A percentile compares a stretch with the other conserved stretches of the same genome.
Conservation (phyloP, 2,113 vertebrate genomes). For the Cryptotis parvus region DNA sequence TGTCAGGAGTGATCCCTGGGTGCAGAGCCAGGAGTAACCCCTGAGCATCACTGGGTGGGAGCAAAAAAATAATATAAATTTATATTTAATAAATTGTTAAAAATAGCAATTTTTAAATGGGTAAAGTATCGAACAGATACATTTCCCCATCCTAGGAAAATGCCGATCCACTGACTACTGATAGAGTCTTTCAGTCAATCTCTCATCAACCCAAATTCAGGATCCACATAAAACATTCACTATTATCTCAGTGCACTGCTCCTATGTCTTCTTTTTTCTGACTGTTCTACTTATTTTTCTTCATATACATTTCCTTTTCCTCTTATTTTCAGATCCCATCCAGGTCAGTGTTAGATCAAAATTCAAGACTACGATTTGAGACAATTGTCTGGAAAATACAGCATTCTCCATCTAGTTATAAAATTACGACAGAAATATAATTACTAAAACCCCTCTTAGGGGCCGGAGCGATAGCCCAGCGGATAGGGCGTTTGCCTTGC, state of each 20-base stretch:
- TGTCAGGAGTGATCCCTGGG: too few relatives aligned
- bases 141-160: not conserved
- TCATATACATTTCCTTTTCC: not conserved
- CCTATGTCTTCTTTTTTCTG: not conserved
- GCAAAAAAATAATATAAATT: too few relatives aligned
- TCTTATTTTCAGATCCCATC: conserved; percentile 27
- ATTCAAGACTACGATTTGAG: not conserved
- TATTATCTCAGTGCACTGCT: not conserved
- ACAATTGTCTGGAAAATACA: not conserved
- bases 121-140: not conserved
- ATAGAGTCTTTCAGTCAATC: not conserved
- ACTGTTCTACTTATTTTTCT: not conserved
- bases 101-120: too few relatives aligned
- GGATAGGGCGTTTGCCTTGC: too few relatives aligned
- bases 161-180: not conserved
- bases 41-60: too few relatives aligned
- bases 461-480: too few relatives aligned
- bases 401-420: not conserved
- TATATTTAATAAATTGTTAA: too few relatives aligned
- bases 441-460: conserved; percentile 35
- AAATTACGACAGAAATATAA: conserved; percentile 8
- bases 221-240: not conserved
- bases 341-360: conserved; percentile 16
- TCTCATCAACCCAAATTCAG: not conserved
- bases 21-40: too few relatives aligned